Conservation (phyloP, 2,888 invertebrate species). For the Noctua pronuba region DNA sequence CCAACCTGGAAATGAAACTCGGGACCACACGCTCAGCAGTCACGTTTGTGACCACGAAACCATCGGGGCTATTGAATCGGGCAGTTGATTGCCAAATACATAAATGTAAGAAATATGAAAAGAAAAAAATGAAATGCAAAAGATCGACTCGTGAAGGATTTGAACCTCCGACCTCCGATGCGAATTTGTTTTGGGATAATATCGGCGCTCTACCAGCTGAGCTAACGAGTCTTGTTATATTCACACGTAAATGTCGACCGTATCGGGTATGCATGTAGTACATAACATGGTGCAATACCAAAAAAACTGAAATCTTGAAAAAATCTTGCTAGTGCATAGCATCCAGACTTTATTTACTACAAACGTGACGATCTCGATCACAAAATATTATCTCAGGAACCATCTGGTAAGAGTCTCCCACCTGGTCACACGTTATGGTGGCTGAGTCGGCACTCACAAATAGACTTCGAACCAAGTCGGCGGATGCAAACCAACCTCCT, state of each 20-base stretch:
- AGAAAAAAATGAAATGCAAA: too few species aligned
- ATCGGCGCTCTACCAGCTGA: background rate
- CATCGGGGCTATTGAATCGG: background rate
- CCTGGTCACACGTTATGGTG: too few species aligned
- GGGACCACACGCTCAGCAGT: background rate
- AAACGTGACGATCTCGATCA: too few species aligned
- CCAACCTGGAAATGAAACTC: background rate
- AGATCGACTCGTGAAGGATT: background rate
- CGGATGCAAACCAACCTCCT: too few species aligned
- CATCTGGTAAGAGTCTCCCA: too few species aligned
- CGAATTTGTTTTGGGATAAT: background rate
- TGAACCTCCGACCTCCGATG: conserved; percentile 3
- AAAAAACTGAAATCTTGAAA: background rate
- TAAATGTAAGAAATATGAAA: too few species aligned
- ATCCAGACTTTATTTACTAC: background rate
- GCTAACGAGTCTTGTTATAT: background rate
- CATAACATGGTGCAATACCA: background rate
- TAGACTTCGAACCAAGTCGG: too few species aligned
- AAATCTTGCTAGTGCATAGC: background rate
- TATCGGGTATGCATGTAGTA: background rate
- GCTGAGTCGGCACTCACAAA: too few species aligned
- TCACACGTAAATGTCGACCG: background rate
- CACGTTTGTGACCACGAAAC: background rate
- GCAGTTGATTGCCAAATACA: too few species aligned
- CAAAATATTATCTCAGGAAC: too few species aligned